phyloP scores from a whole-genome alignment of 1,140 invertebrate species.

The Eriosoma lanigerum region DNA sequence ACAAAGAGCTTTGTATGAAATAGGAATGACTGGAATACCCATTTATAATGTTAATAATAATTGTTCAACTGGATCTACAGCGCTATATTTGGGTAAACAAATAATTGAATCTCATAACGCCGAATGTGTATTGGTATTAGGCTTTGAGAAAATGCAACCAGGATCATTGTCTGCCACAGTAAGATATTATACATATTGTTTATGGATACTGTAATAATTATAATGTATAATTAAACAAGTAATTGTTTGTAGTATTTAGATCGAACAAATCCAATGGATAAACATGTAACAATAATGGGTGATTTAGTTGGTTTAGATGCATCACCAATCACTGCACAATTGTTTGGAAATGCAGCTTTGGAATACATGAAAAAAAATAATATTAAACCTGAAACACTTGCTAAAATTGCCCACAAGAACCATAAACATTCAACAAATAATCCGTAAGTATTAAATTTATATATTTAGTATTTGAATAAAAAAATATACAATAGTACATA shows the following conservation, averaged over 20 bases:
- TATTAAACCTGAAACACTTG: constrained; percentile 88
- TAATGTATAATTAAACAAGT: not conserved
- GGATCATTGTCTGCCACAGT: constrained; percentile 81
- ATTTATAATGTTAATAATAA: constrained; percentile 99
- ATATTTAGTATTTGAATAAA: no score
- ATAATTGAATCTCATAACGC: constrained; percentile 80
- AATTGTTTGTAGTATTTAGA: constrained; percentile 71
- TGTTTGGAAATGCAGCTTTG: constrained; percentile 94
- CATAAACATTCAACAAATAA: constrained; percentile 96
- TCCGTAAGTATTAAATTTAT: constrained; percentile 66
- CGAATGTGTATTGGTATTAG: constrained; percentile 88
- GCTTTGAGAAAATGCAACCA: constrained; percentile 97
- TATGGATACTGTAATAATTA: not conserved
- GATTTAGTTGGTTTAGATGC: constrained; percentile 76
- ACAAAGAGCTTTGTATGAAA: constrained; percentile 89
- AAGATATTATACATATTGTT: constrained; percentile 51
- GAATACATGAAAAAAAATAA: constrained; percentile 98
- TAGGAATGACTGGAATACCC: constrained; percentile 96
- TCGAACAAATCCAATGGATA: constrained; percentile 90
- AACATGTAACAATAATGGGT: constrained; percentile 83
- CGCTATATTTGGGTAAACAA: constrained; percentile 87
- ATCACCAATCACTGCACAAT: constrained; percentile 86
- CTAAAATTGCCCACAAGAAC: constrained; percentile 97
- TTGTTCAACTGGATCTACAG: constrained; percentile 93
- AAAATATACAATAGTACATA: no score